Percentiles rank a stretch among this genome's conserved stretches.
phyloP scores from a whole-genome alignment of 1,140 invertebrate genomes.

The Apis cerana region DNA sequence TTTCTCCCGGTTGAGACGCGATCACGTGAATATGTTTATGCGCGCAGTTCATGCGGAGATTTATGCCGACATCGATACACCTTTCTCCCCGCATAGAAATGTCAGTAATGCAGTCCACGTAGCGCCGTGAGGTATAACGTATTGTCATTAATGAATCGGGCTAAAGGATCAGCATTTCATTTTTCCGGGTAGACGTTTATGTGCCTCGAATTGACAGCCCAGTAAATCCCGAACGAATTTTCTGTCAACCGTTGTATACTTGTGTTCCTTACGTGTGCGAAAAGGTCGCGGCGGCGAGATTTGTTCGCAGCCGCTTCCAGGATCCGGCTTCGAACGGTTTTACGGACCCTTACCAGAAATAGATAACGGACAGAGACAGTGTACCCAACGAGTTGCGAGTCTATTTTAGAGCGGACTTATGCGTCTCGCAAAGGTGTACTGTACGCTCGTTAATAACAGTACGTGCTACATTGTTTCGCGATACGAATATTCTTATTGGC shows the following conservation, averaged over 20 bases:
- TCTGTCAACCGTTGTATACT: neutral
- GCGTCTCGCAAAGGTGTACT: neutral
- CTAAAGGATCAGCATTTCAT: constrained; percentile 46
- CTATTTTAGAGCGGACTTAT: constrained; percentile 44
- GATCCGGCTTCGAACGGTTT: constrained; percentile 1
- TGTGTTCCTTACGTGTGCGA: neutral
- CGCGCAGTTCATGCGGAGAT: constrained; percentile 48
- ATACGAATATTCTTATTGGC: neutral
- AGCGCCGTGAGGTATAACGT: constrained; percentile 6
- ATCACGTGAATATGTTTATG: constrained; percentile 57
- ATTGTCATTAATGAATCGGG: constrained; percentile 59
- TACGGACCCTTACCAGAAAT: constrained; percentile 8
- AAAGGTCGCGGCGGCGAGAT: constrained; percentile 1
- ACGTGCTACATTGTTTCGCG: neutral
- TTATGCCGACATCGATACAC: constrained; percentile 56
- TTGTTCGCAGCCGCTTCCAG: constrained; percentile 1
- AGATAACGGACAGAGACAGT: constrained; percentile 11
- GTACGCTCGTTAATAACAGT: constrained; percentile 44
- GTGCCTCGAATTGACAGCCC: constrained; percentile 22
- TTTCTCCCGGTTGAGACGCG: constrained; percentile 6
- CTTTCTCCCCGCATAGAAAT: constrained; percentile 62
- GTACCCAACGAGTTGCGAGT: neutral
- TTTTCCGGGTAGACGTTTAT: constrained; percentile 36
- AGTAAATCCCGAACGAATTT: constrained; percentile 38
- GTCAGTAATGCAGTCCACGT: constrained; percentile 48